Base-by-base conservation (phyloP, 2,113 vertebrate genomes). In the Callipepla squamata region DNA sequence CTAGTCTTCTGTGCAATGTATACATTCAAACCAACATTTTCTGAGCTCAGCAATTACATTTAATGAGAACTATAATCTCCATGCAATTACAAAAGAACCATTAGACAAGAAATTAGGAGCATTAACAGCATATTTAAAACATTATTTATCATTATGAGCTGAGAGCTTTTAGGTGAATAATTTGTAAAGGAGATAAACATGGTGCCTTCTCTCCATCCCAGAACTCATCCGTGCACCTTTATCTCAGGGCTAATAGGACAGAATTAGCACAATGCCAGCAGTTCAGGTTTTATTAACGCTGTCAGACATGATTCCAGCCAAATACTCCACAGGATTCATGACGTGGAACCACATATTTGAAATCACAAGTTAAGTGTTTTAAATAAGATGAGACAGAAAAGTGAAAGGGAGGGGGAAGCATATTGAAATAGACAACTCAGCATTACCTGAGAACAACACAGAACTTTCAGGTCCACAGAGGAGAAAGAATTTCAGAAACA, bases 31-130 rank as follows among this genome's bases (percentile, higher is more conserved):
- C 90, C 65, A 94, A 68, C 67, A 86, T 59, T 91, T 92, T 73
- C 72, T 40, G 40, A 90, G 68, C 48, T 85, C 57, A 91, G 87
- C 89, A 86, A 92, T 90, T 94, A 92, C 13, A 38, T 85, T 86
- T 92, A 92, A 96, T 74, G 81, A 95, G 79, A 87, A 91, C 50
- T 75, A 90, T 74, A 80, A 80, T 92, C 82, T 92, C 72, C 63
- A 93, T 7, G 72, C 87, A 94, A 94, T 91, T 94, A 94, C 65
- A 90, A 91, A 95, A 92, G 76, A 92, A 91, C 44, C 68, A 91
- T 87, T 92, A 94, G 30, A 94, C 34, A 92, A 89, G 72, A 94
- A 95, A 85, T 94, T 80, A 91, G 42, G 30, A 83, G 51, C 68
- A 83, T 61, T 91, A 94, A 57, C 68, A 32, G 38, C 32, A 34